Base-by-base conservation (phyloP, 92 coral and sea anemone genomes). In the Siderastrea radians region DNA sequence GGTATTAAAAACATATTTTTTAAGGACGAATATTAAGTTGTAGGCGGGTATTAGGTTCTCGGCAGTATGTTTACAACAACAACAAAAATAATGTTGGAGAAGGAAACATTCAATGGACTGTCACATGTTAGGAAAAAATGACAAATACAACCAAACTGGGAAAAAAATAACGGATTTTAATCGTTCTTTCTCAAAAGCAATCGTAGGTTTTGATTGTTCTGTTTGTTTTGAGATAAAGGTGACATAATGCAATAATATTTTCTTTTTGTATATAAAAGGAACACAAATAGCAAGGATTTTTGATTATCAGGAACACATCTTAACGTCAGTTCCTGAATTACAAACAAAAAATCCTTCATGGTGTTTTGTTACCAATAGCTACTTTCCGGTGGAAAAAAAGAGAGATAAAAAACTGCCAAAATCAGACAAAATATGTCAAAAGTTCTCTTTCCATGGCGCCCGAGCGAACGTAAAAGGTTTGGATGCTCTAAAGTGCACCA, bases 331-430 rank as follows among this genome's bases (percentile, higher is more conserved):
- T 65, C 70, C 70, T 65, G 7, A 19, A 26, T 19, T 19, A 19
- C 8, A 68, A 68, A 0, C 50, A 16, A 14, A 7, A 68, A 15
- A 38, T 12, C 50, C 7, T 68, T 51, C 13, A 68, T 46, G n/a
- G 16, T 46, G 16, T 68, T 68, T 12, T 68, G 14, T 68, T 65
- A 65, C 13, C 70, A 65, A 65, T 65, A 19, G 70, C 12, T 65
- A 65, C 26, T 65, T 68, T 68, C 73, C 73, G 73, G 73, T n/a
- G 73, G 15, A 68, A 45, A 65, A 44, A 13, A 65, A 15, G 2
- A 64, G 43, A n/a, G 16, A 6, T 26, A 8, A 67, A 67, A 67
- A 15, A 19, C 49, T 26, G 49, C 26, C 43, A 17, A 65, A 17
- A 38, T 1, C 47, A 65, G 10, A 19, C 48, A 19, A 26, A 65